Evolutionary conservation across 1,140 invertebrate genomes (phyloP).

Genomic region (Atta cephalotes): DNA sequence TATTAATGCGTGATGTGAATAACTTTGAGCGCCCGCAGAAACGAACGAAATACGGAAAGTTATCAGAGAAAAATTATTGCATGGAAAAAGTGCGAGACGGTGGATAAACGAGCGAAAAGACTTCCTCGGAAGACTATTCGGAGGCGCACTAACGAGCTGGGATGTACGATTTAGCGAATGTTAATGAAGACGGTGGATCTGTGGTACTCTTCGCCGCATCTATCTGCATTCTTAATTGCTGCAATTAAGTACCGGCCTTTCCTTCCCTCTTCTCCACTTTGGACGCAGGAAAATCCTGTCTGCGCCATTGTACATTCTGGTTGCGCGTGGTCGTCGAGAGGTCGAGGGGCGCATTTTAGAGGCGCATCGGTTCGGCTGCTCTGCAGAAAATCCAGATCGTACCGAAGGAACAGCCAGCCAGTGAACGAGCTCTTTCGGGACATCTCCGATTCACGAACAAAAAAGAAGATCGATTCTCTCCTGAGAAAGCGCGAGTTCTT

Average conservation of each 20-base stretch:
- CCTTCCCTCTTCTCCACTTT: neutral
- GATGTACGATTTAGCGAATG: constrained; percentile 62
- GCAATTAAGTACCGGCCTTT: constrained; percentile 55
- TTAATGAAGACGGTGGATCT: constrained; percentile 67
- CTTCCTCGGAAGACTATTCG: constrained; percentile 39
- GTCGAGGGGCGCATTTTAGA: constrained; percentile 17
- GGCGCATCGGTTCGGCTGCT: constrained; percentile 48
- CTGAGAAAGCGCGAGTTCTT: constrained; percentile 50
- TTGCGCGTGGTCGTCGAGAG: constrained; percentile 33
- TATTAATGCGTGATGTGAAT: neutral
- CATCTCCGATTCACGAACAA: constrained; percentile 48
- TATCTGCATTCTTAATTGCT: constrained; percentile 69
- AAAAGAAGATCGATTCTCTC: constrained; percentile 39
- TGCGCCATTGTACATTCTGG: constrained; percentile 43
- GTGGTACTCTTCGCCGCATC: constrained; percentile 64
- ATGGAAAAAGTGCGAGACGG: constrained; percentile 26
- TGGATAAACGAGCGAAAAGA: constrained; percentile 50
- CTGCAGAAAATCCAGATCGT: constrained; percentile 47
- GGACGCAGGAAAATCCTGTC: constrained; percentile 53
- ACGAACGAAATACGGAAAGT: neutral
- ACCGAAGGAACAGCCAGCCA: constrained; percentile 50
- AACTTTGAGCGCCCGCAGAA: neutral
- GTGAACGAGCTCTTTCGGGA: constrained; percentile 44
- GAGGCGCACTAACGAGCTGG: constrained; percentile 55
- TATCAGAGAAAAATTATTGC: constrained; percentile 45